Percentiles rank a stretch among this genome's conserved stretches.
Conservation (phyloP, 2,888 invertebrate species). For the Celastrina argiolus region DNA sequence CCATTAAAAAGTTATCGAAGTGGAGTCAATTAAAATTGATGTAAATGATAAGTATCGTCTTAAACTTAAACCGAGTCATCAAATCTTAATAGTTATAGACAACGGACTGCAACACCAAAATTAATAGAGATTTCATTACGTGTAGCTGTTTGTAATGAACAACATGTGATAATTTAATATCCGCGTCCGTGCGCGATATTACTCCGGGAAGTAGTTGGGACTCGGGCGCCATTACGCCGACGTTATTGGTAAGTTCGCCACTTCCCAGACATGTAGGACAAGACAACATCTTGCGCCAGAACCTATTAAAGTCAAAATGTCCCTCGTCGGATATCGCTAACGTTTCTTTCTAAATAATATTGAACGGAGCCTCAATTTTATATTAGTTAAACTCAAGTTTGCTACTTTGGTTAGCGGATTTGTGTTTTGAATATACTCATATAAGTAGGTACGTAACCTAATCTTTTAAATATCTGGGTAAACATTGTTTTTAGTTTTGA, state of each 20-base stretch:
- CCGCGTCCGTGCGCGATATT: slow-evolving; percentile 40
- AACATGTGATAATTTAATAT: slow-evolving; percentile 24
- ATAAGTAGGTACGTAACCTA: too few relatives aligned
- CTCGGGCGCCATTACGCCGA: slow-evolving; percentile 59
- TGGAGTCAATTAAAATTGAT: neutral
- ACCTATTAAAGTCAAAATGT: slow-evolving; percentile 69
- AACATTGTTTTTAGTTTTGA: too few relatives aligned
- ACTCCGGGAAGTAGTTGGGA: slow-evolving; percentile 53
- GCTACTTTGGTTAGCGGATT: neutral
- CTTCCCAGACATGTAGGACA: slow-evolving; percentile 52
- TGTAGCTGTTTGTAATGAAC: slow-evolving; percentile 20
- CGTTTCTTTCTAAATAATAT: slow-evolving; percentile 27
- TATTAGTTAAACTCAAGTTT: neutral
- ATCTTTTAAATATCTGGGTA: too few relatives aligned
- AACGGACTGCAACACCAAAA: neutral
- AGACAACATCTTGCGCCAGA: slow-evolving; percentile 71
- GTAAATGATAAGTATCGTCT: neutral
- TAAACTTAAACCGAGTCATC: neutral
- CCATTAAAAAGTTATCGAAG: slow-evolving; percentile 2
- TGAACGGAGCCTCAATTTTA: neutral
- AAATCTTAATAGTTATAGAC: neutral
- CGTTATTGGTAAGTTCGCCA: slow-evolving; percentile 70
- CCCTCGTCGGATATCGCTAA: slow-evolving; percentile 34
- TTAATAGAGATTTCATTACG: slow-evolving; percentile 11
- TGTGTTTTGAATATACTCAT: neutral